phyloP scores from a whole-genome alignment of 2,797 vertebrate species.

The Molossus molossus region DNA sequence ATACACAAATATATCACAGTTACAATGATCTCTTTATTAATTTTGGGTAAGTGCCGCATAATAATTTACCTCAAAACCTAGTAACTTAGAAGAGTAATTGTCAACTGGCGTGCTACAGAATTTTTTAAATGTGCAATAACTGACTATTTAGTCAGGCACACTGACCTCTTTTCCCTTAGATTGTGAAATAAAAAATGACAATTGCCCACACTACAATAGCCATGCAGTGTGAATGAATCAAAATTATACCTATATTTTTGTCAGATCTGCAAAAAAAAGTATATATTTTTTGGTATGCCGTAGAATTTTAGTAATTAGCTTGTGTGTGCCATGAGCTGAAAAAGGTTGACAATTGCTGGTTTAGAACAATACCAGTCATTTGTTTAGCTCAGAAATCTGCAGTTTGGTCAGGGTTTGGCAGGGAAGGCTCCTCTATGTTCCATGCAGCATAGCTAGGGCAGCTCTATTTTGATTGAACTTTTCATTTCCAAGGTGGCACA shows the following conservation, averaged over 20 bases:
- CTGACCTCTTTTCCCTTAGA: too few relatives aligned
- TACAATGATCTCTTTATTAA: background rate
- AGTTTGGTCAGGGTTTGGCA: background rate
- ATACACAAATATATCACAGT: background rate
- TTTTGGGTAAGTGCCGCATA: background rate
- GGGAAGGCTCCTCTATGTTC: background rate
- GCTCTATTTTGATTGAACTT: background rate
- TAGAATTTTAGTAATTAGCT: background rate
- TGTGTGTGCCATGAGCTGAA: background rate
- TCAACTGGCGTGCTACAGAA: too few relatives aligned
- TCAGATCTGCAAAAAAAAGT: background rate
- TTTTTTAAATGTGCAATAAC: too few relatives aligned
- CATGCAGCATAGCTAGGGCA: background rate
- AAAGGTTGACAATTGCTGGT: background rate
- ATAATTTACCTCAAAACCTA: background rate
- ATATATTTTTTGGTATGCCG: background rate
- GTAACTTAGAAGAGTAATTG: background rate
- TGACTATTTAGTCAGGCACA: too few relatives aligned
- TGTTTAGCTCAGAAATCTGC: background rate
- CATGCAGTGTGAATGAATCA: background rate
- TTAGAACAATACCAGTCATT: background rate
- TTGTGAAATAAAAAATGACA: too few relatives aligned
- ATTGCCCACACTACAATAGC: background rate
- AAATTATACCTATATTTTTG: background rate
- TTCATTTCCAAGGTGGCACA: background rate